Evolutionary conservation across 2,113 vertebrate genomes (phyloP), one percentile per base, ranked within the genome.

Genomic region (Speoplatyrhinus poulsoni): DNA sequence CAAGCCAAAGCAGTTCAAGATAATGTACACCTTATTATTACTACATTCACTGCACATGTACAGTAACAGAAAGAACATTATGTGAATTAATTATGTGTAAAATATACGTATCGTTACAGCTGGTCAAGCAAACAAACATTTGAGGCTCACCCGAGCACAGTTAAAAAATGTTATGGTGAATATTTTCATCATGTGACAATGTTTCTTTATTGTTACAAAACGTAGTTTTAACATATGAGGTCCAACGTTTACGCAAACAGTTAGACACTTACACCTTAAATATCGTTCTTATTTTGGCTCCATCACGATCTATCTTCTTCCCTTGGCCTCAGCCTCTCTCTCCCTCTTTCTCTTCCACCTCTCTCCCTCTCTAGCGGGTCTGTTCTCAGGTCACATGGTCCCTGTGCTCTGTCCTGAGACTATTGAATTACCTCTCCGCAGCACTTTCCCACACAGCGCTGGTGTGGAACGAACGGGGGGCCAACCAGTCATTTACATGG

Each of bases 351-450:
- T 46, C n/a, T 19, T 2, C 5, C 15, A 17, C 58, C 36, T 53
- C 49, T n/a, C 1, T 62, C 69, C 69, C 47, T 19, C 15, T 12
- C 58, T 73, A 69, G 80, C 74, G 72, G 72, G 2, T 65, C 47
- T 50, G 68, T 56, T 56, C 66, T 5, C 36, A 8, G 4, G 36
- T 5, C 36, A 41, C 36, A 41, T 8, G 36, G 36, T 41, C 36
- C 3, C 62, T 3, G 58, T 53, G 32, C 60, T 32, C 59, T 63
- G 72, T 9, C 68, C 56, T 61, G 47, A 72, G 56, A 70, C 68
- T 61, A 53, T 72, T 68, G 54, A 81, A 72, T 83, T 77, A 79
- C 75, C 15, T 48, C 49, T 65, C 47, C 57, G 77, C 81, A 83
- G 81, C 80, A 81, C 57, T 71, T 66, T 74, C 26, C 55, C 32